Evolutionary conservation across 2,113 vertebrate species (phyloP), one percentile per base, ranked within the genome.

Genomic region (Puntigrus tetrazona): DNA sequence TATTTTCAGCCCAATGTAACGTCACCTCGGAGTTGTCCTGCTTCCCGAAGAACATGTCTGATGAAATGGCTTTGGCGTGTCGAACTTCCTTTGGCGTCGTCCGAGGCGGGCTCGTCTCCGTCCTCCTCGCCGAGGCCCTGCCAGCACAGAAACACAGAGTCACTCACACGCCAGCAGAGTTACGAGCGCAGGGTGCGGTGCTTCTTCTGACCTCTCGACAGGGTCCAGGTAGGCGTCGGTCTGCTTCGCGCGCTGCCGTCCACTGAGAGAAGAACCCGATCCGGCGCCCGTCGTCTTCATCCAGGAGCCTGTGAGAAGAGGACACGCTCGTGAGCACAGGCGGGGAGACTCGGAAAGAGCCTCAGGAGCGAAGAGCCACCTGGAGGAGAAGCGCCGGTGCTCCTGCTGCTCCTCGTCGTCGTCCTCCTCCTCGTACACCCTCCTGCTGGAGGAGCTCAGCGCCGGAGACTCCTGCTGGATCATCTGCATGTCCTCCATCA

Each of bases 31-130:
- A 91, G 43, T 93, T 90, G 73, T 96, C 95, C 80, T 97, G 97
- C 86, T 96, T 98, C 83, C 97, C 97, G 75, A 99, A 99, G 90
- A 94, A 99, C 97, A 98, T 99, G 83, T 99, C 98, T 27, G 98
- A 99, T 0, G 98, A 99, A 85, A 99, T 99, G 59, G 97, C 94
- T 92, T 97, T 99, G 75, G 93, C 93, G 0, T 96, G 78, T 96
- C 98, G 87, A 98, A 99, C 88, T 99, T 99, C 81, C 92, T 97
- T 88, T 94, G 97, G 97, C 97, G 38, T 98, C 97, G 16, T 96
- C 95, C 0, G 93, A 92, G 29, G 84, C 91, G 0, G 70, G 57
- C 1, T 75, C 0, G 92, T 88, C 20, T 92, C 91, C 91, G 97
- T 99, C 86, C 95, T 94, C 27, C 96, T 94, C 25, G 95, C 65